Evolutionary conservation across 2,888 invertebrate genomes (phyloP).

Genomic region (Drosophila mettleri): DNA sequence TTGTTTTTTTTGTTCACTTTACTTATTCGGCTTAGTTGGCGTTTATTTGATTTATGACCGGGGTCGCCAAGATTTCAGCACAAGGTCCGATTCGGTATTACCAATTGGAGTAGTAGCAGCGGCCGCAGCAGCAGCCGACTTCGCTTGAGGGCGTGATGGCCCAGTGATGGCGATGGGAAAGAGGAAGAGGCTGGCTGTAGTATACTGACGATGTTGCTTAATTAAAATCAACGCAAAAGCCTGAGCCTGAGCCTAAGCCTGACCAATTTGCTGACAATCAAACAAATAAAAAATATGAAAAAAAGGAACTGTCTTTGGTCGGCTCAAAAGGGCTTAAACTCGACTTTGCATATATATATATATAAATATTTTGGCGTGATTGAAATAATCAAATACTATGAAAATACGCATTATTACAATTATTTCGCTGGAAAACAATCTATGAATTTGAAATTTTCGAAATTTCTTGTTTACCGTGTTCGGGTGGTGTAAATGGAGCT

Average conservation of each 20-base stretch:
- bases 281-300: background rate
- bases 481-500: background rate
- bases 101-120: constrained; percentile 32
- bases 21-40: constrained; percentile 68
- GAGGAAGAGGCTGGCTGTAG: background rate
- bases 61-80: constrained; percentile 60
- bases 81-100: constrained; percentile 27
- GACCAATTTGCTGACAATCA: constrained; percentile 67
- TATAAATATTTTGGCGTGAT: constrained; percentile 21
- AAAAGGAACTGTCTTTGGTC: constrained; percentile 10
- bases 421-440: constrained; percentile 43
- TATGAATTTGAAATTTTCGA: constrained; percentile 70
- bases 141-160: background rate
- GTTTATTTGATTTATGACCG: constrained; percentile 80
- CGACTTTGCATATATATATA: background rate
- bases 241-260: constrained; percentile 52
- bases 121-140: background rate
- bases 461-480: constrained; percentile 9
- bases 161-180: background rate
- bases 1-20: constrained; percentile 31
- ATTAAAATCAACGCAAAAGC: constrained; percentile 76
- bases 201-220: constrained; percentile 44
- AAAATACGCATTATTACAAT: constrained; percentile 63
- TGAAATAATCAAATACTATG: constrained; percentile 52
- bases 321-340: constrained; percentile 32